Conservation (phyloP, 2,888 invertebrate genomes). For the Mythimna lalbum region DNA sequence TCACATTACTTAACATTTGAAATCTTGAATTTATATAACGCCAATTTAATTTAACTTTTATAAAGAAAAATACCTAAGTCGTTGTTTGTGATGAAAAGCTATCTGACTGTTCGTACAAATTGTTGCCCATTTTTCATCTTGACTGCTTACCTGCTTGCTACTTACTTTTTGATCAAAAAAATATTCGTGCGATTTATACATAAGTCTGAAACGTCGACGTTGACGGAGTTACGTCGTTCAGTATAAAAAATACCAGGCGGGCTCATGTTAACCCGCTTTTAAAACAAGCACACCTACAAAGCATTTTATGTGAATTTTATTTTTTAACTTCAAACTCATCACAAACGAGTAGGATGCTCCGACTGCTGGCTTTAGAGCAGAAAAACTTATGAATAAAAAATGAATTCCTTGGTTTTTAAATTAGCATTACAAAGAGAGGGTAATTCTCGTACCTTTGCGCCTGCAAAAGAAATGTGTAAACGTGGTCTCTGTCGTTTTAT, state of each 20-base stretch:
- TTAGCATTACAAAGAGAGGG: constrained; percentile 90
- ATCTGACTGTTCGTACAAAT: constrained; percentile 29
- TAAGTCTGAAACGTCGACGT: constrained; percentile 56
- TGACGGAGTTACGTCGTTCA: constrained; percentile 54
- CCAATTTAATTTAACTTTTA: background rate
- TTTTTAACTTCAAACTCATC: constrained; percentile 83
- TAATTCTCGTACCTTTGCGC: constrained; percentile 88
- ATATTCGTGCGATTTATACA: constrained; percentile 39
- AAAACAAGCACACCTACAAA: constrained; percentile 66
- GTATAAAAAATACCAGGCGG: constrained; percentile 59
- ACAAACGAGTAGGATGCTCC: constrained; percentile 85
- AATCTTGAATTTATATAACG: background rate
- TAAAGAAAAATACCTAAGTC: constrained; percentile 9
- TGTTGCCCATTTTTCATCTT: constrained; percentile 49
- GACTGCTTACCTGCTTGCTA: constrained; percentile 27
- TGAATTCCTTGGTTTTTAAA: constrained; percentile 90
- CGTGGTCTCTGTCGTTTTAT: constrained; percentile 84
- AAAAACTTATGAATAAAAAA: constrained; percentile 91
- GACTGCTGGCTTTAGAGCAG: constrained; percentile 87
- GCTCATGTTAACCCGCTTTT: constrained; percentile 61
- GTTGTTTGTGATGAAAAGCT: constrained; percentile 28
- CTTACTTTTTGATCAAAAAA: constrained; percentile 48
- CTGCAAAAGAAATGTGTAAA: constrained; percentile 86
- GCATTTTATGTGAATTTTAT: constrained; percentile 76
- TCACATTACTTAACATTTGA: too few species aligned